phyloP scores from a whole-genome alignment of 2,797 vertebrate species.

The Cirrhinus molitorella region DNA sequence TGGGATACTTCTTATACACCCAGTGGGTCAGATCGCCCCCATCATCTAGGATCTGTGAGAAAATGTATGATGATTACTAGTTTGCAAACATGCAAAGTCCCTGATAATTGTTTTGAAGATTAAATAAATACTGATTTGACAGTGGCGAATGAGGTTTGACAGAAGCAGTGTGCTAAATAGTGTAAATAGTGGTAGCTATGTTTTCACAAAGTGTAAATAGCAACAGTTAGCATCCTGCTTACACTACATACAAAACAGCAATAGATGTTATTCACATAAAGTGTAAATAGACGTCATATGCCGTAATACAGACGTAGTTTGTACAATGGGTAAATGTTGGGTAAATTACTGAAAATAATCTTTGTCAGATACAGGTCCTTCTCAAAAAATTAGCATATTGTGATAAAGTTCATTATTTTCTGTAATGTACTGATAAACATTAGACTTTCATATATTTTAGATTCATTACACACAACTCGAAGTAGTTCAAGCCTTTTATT shows the following conservation, averaged over 20 bases:
- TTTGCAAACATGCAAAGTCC: background rate
- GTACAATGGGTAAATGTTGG: background rate
- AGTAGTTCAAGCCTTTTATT: too few relatives aligned
- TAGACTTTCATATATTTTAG: too few relatives aligned
- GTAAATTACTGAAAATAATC: background rate
- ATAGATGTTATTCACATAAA: background rate
- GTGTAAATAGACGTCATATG: background rate
- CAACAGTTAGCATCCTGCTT: background rate
- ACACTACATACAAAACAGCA: background rate
- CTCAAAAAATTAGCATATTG: too few relatives aligned
- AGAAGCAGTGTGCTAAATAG: background rate
- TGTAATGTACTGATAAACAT: too few relatives aligned
- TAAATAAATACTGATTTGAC: constrained; percentile 11
- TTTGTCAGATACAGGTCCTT: too few relatives aligned
- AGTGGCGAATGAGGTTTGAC: background rate
- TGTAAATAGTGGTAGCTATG: background rate
- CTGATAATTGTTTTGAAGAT: background rate
- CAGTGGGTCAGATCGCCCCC: constrained; percentile 98
- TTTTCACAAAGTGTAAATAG: background rate
- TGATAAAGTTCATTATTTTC: too few relatives aligned
- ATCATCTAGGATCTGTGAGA: constrained; percentile 92
- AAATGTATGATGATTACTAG: background rate
- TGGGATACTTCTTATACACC: constrained; percentile 99
- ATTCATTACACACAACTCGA: too few relatives aligned
- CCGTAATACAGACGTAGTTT: background rate